A percentile compares a stretch with the other conserved stretches of the same genome.
phyloP scores from a whole-genome alignment of 2,888 invertebrate species.

The Polydrusus cervinus region DNA sequence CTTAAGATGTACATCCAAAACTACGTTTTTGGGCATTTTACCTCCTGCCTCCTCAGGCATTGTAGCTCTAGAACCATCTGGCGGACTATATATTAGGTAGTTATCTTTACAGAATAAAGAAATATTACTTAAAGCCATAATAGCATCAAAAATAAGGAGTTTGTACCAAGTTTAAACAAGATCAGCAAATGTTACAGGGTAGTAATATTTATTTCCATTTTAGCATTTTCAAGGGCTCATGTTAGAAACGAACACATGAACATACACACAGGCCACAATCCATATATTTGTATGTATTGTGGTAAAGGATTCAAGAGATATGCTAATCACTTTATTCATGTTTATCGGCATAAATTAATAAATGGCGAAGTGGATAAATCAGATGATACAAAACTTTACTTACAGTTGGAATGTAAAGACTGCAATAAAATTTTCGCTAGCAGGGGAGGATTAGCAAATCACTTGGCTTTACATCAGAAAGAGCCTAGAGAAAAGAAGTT shows the following conservation, averaged over 20 bases:
- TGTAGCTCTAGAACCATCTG: no score
- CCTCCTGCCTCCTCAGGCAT: no score
- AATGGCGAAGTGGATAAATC: conserved; percentile 47
- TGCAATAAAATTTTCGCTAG: conserved; percentile 55
- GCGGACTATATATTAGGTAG: no score
- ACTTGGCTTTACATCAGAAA: conserved; percentile 48
- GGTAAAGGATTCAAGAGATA: conserved; percentile 55
- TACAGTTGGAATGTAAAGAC: conserved; percentile 50
- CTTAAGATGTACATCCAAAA: no score
- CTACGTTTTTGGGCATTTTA: no score
- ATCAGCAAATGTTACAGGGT: no score
- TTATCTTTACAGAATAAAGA: no score
- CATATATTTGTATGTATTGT: conserved; percentile 54
- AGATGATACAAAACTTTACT: conserved; percentile 46
- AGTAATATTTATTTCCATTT: conserved; percentile 9
- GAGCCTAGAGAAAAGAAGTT: conserved; percentile 45
- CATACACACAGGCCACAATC: conserved; percentile 53
- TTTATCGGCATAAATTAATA: conserved; percentile 48
- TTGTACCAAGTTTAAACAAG: no score
- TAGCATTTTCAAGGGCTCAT: conserved; percentile 55
- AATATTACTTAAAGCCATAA: no score
- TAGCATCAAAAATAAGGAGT: no score
- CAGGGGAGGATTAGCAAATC: conserved; percentile 51
- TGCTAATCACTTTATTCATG: conserved; percentile 52
- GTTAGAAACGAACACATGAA: conserved; percentile 55